Percentiles rank a stretch among this genome's conserved stretches.
Conservation (phyloP, 2,888 invertebrate species). For the Dynastes grantii region DNA sequence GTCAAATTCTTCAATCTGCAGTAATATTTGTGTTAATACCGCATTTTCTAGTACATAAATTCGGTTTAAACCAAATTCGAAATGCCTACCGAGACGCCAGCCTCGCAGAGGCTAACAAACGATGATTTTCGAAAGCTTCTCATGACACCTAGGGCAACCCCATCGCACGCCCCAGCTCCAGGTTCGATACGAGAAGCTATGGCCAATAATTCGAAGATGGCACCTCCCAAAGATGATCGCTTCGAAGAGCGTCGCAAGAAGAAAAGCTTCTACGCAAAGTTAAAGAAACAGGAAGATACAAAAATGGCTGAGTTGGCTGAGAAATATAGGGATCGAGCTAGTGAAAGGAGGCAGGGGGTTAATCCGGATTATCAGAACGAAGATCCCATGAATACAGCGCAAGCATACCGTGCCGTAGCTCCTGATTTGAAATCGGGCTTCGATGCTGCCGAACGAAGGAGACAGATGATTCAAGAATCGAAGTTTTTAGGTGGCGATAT, state of each 20-base stretch:
- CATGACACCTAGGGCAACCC: constrained; percentile 93
- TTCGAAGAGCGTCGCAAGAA: constrained; percentile 92
- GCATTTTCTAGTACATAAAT: too few species aligned
- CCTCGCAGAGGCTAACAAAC: constrained; percentile 91
- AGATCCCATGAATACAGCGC: constrained; percentile 88
- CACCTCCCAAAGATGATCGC: constrained; percentile 77
- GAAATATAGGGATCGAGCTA: constrained; percentile 93
- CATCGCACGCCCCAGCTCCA: constrained; percentile 74
- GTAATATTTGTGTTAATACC: too few species aligned
- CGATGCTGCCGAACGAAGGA: constrained; percentile 94
- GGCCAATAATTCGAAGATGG: constrained; percentile 73
- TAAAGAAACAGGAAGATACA: constrained; percentile 96
- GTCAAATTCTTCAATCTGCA: too few species aligned
- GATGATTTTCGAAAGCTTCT: constrained; percentile 96
- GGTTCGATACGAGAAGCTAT: constrained; percentile 81
- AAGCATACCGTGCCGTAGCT: constrained; percentile 87
- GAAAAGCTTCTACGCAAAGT: constrained; percentile 93
- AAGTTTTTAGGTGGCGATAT: constrained; percentile 99
- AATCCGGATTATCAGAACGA: constrained; percentile 86
- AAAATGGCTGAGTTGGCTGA: constrained; percentile 94
- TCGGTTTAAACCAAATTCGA: constrained; percentile 54
- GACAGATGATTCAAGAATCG: constrained; percentile 97
- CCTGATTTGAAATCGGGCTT: constrained; percentile 95
- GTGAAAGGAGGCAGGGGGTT: constrained; percentile 90
- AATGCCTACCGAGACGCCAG: constrained; percentile 76